A percentile compares a stretch with the other conserved stretches of the same genome.
Conservation (phyloP, 2,797 vertebrate species). For the Lophotriccus pileatus region DNA sequence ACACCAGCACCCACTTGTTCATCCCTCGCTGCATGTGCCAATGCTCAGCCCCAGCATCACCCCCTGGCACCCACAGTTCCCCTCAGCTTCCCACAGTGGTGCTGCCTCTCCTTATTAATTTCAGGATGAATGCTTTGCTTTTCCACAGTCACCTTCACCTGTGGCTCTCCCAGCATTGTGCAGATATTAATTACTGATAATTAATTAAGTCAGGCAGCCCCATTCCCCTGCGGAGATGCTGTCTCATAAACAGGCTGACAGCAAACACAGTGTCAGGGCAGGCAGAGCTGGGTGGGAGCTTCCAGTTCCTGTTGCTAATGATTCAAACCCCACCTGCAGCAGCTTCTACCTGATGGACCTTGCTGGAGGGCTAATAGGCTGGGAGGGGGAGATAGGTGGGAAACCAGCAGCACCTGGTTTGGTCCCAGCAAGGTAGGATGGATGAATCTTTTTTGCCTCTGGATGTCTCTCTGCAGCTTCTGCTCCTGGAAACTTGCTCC, state of each 20-base stretch:
- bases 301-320: not conserved
- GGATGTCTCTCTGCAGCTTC: not conserved
- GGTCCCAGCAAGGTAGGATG: not conserved
- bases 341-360: not conserved
- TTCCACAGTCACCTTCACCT: conserved; percentile 3
- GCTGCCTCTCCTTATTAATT: not conserved
- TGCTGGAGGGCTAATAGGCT: not conserved
- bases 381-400: not conserved
- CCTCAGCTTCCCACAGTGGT: not conserved
- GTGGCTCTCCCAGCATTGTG: conserved; percentile 21
- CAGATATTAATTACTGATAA: conserved; percentile 57
- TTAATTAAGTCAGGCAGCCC: conserved; percentile 36
- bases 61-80: not conserved
- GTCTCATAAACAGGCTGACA: not conserved
- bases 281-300: not conserved
- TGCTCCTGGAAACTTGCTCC: not conserved
- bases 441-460: not conserved
- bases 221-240: not conserved
- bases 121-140: not conserved
- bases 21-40: not conserved
- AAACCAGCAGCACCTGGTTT: not conserved
- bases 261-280: not conserved
- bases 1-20: not conserved
- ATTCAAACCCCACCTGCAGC: not conserved
- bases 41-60: not conserved